Evolutionary conservation across 2,797 vertebrate species (phyloP).

Genomic region (Coreius guichenoti): DNA sequence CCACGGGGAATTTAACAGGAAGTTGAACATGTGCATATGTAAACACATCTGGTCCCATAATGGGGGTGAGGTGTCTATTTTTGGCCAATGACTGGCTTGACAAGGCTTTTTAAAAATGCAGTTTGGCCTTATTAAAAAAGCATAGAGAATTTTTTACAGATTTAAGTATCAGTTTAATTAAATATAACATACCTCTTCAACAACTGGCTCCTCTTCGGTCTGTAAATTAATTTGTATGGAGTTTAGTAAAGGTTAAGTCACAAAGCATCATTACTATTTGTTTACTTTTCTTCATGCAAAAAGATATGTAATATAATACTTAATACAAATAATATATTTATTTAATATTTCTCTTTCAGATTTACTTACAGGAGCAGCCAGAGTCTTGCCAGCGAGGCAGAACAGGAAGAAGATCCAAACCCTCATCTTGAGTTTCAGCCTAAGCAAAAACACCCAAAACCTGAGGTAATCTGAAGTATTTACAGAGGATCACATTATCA

Average conservation of each 20-base stretch:
- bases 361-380: constrained; percentile 91
- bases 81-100: neutral
- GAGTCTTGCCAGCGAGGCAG: constrained; percentile 90
- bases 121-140: constrained; percentile 3
- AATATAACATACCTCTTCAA: constrained; percentile 69
- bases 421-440: constrained; percentile 88
- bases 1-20: constrained; percentile 69
- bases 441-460: constrained; percentile 58
- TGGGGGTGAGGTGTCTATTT: constrained; percentile 11
- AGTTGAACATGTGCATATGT: constrained; percentile 61
- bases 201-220: constrained; percentile 74
- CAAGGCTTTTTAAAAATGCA: neutral
- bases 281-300: too few species aligned
- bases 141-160: neutral
- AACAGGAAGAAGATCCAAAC: constrained; percentile 94
- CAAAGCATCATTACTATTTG: neutral
- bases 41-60: constrained; percentile 38
- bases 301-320: neutral
- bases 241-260: neutral
- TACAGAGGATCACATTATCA: neutral
- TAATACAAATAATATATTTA: neutral
- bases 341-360: neutral
- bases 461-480: neutral
- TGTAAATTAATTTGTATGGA: constrained; percentile 45
- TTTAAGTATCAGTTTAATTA: constrained; percentile 36